Conservation (phyloP, 2,797 vertebrate species). For the Mus minutoides region DNA sequence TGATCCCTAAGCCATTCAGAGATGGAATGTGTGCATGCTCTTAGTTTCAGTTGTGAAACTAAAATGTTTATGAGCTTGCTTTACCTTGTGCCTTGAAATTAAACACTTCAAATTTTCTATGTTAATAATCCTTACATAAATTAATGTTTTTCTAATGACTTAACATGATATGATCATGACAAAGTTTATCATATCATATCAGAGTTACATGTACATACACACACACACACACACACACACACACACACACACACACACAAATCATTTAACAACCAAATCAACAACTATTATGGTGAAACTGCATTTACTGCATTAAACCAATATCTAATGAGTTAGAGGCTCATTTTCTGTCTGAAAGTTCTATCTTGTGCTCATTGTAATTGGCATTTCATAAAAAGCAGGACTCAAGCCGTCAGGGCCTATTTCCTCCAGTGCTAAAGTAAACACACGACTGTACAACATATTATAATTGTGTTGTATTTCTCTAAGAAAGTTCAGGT, state of each 20-base stretch:
- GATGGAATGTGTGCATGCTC: background rate
- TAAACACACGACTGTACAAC: background rate
- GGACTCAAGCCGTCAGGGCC: background rate
- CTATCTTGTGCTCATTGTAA: slow-evolving; percentile 8
- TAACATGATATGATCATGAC: slow-evolving; percentile 56
- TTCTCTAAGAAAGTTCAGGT: background rate
- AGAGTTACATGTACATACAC: background rate
- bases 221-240: background rate
- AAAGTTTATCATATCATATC: slow-evolving; percentile 53
- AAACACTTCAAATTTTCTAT: slow-evolving; percentile 32
- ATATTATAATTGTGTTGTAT: background rate
- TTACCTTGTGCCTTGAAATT: background rate
- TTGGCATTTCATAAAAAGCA: background rate
- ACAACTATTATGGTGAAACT: slow-evolving; percentile 53
- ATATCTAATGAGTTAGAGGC: background rate
- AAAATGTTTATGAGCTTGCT: background rate
- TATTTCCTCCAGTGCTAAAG: background rate
- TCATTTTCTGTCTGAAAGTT: slow-evolving; percentile 5
- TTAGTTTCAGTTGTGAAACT: background rate
- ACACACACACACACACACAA: background rate
- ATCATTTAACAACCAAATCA: slow-evolving; percentile 63
- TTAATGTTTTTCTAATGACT: slow-evolving; percentile 55
- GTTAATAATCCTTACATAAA: slow-evolving; percentile 53
- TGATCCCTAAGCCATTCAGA: slow-evolving; percentile 2
- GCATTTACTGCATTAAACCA: slow-evolving; percentile 57